A percentile compares a stretch with the other conserved stretches of the same genome.
Conservation (phyloP, 2,797 vertebrate species). For the Hybognathus amarus region DNA sequence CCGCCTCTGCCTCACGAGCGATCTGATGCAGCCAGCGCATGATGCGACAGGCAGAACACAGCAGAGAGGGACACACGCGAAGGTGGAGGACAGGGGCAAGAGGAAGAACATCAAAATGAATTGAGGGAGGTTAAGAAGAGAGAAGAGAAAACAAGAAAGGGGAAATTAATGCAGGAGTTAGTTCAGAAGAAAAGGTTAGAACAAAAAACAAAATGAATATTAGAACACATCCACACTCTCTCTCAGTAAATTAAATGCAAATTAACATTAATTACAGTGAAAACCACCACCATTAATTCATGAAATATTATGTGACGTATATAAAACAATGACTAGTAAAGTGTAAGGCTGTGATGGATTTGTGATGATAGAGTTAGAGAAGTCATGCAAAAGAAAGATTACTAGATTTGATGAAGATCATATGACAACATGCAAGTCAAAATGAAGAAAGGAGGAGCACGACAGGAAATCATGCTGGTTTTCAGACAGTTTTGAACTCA, state of each 20-base stretch:
- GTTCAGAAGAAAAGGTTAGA: conserved; percentile 26
- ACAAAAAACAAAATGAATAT: conserved; percentile 39
- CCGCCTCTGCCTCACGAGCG: conserved; percentile 97
- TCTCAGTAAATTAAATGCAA: conserved; percentile 8
- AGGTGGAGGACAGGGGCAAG: neutral
- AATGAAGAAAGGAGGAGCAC: neutral
- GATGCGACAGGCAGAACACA: neutral
- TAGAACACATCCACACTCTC: conserved; percentile 23
- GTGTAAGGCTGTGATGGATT: neutral
- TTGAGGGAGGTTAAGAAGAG: neutral
- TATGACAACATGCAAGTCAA: neutral
- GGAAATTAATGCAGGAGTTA: conserved; percentile 37
- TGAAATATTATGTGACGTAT: neutral
- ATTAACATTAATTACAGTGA: conserved; percentile 10
- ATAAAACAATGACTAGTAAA: neutral
- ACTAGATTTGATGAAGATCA: neutral
- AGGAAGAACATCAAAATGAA: neutral
- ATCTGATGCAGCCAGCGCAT: conserved; percentile 84
- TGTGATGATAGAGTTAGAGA: neutral
- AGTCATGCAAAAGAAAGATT: neutral
- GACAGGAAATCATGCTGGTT: conserved; percentile 3
- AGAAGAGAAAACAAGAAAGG: conserved; percentile 15
- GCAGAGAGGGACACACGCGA: conserved; percentile 48
- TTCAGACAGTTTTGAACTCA: neutral
- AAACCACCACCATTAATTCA: neutral